Percentiles rank a stretch among this genome's conserved stretches.
Evolutionary conservation across 2,797 vertebrate genomes (phyloP).

Genomic region (Coregonus sp.): DNA sequence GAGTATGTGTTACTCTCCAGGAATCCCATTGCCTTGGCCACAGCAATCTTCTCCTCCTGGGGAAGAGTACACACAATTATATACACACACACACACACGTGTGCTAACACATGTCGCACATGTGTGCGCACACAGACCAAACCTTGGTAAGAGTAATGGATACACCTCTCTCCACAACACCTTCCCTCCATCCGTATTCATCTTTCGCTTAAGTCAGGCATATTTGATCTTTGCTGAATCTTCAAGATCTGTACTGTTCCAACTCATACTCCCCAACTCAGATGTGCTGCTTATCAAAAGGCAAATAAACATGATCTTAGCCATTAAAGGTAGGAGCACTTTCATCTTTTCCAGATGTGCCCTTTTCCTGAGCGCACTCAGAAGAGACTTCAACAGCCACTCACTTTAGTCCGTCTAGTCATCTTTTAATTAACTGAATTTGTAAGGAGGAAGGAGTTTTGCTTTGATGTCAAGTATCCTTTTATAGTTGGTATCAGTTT

Average conservation of each 20-base stretch:
- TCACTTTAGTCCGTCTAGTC: constrained; percentile 67
- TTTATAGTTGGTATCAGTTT: constrained; percentile 58
- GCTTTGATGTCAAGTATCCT: constrained; percentile 66
- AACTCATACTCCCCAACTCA: constrained; percentile 24
- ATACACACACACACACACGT: neutral
- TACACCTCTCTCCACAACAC: neutral
- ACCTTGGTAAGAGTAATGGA: neutral
- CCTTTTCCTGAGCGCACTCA: constrained; percentile 19
- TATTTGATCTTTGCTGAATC: neutral
- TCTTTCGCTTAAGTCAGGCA: neutral
- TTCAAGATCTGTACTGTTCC: constrained; percentile 9
- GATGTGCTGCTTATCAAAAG: constrained; percentile 26
- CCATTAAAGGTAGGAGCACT: constrained; percentile 45
- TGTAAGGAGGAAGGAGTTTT: constrained; percentile 46
- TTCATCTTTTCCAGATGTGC: constrained; percentile 64
- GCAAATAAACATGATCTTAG: constrained; percentile 52
- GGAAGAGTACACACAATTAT: constrained; percentile 27
- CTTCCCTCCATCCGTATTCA: neutral
- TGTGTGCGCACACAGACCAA: neutral
- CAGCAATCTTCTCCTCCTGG: constrained; percentile 84
- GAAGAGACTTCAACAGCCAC: constrained; percentile 61
- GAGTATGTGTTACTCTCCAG: constrained; percentile 86
- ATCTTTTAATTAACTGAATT: constrained; percentile 73
- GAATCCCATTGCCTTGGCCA: constrained; percentile 86
- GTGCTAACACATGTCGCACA: constrained; percentile 1